Conservation (phyloP, 2,888 invertebrate genomes). For the Poecilus cupreus region DNA sequence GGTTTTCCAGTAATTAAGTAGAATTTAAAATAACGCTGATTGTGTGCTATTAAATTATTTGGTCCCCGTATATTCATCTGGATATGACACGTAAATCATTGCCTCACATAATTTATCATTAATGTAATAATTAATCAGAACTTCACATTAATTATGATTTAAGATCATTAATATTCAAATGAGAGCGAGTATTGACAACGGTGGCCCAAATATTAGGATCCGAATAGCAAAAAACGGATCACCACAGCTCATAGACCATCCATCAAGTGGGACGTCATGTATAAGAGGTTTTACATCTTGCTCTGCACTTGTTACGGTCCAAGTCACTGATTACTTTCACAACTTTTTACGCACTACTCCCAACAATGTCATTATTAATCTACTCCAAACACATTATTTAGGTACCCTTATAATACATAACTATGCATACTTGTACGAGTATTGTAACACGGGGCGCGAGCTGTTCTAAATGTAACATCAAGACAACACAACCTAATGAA, state of each 20-base stretch:
- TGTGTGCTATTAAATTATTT: slow-evolving; percentile 47
- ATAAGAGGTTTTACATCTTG: slow-evolving; percentile 27
- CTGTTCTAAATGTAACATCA: too few species aligned
- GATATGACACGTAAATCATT: slow-evolving; percentile 50
- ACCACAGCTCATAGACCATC: slow-evolving; percentile 21
- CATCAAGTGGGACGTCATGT: slow-evolving; percentile 20
- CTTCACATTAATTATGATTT: slow-evolving; percentile 56
- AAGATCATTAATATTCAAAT: slow-evolving; percentile 58
- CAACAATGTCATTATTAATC: not conserved
- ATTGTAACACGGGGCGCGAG: too few species aligned
- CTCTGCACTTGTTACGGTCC: not conserved
- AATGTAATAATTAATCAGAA: slow-evolving; percentile 56
- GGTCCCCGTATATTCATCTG: slow-evolving; percentile 35
- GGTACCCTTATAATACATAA: not conserved
- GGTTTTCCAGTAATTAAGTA: slow-evolving; percentile 43
- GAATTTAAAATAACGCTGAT: slow-evolving; percentile 48
- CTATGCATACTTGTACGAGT: not conserved
- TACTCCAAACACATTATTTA: not conserved
- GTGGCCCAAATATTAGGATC: slow-evolving; percentile 34
- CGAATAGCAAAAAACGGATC: slow-evolving; percentile 39
- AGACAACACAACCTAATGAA: too few species aligned
- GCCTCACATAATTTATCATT: slow-evolving; percentile 54
- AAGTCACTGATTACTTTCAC: not conserved
- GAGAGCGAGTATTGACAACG: slow-evolving; percentile 44
- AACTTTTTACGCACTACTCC: not conserved